Base-by-base conservation (phyloP, 1,140 invertebrate genomes). In the Eulimnadia texana region DNA sequence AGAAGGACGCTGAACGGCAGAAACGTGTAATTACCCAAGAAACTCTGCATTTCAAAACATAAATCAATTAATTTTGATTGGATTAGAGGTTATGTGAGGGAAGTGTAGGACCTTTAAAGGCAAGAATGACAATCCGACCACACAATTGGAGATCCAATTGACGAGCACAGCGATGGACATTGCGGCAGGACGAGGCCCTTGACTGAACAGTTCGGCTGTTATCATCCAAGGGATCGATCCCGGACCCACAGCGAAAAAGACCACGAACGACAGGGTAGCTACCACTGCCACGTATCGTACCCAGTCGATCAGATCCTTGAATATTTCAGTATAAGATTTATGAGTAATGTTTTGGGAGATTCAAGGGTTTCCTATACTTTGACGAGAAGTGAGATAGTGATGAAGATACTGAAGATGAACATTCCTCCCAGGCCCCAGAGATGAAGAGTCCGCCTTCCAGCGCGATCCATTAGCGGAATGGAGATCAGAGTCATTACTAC, bases 171-270 rank as follows among this genome's bases (percentile, higher is more conserved):
- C 92, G 66, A 99, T 92, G 66, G 93, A 94, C 87, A 98, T 98
- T 65, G 96, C 96, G 61, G 92, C 91, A 25, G 94, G 91, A 66
- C 95, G 78, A 16, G 95, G 91, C 49, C 91, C 93, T 75, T 98
- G 94, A 6, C 92, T 90, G 77, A 99, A 99, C 49, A 99, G 79
- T 74, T 99, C 96, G 42, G 94, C 92, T 9, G 94, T 97, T 69
- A 98, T 98, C 83, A 99, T 87, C 95, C 95, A 98, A 0, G 96
- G 95, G 69, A 99, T 98, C 24, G 94, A 94, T 53, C 94, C 90
- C 56, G 86, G 92, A 2, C 94, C 94, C 61, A 97, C 85, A 24
- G 93, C 93, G 73, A 98, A 98, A 80, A 96, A 96, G 55, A 96
- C 88, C 55, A 98, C 94, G 77, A 94, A 98, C 70, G 84, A 82